These are phyloP conservation scores for Heteractis magnifica DNA, from an alignment of 92 coral and sea anemone genomes.

Conservation along the genomic window DNA sequence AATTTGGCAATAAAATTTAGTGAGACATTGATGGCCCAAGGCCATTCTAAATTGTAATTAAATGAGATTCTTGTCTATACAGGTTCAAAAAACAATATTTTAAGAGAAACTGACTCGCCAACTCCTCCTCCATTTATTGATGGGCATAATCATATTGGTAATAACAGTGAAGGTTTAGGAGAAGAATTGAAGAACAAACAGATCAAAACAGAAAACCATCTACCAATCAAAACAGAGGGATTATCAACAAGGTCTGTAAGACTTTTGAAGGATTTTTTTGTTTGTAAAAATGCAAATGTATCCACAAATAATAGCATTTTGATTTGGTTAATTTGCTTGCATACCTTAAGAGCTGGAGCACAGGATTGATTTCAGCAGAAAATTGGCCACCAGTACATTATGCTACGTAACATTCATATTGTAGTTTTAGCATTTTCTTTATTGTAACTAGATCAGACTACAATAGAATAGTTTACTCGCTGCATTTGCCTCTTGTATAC, in stretches of 20 bases:
- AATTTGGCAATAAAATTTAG: neutral
- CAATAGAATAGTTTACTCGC: too few relatives aligned
- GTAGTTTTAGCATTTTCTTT: too few relatives aligned
- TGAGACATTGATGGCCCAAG: neutral
- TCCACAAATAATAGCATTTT: too few relatives aligned
- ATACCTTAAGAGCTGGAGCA: too few relatives aligned
- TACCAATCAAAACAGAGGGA: conserved; percentile 61
- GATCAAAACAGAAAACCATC: conserved; percentile 47
- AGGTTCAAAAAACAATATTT: conserved; percentile 18
- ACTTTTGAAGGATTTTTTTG: neutral
- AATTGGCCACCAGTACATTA: too few relatives aligned
- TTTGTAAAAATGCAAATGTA: neutral
- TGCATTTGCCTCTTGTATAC: too few relatives aligned
- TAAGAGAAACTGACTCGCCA: conserved; percentile 81
- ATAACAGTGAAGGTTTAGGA: conserved; percentile 44
- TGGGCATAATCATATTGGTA: conserved; percentile 59
- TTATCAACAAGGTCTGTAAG: conserved; percentile 54
- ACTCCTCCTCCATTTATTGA: conserved; percentile 55
- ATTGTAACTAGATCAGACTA: too few relatives aligned
- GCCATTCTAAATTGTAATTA: neutral
- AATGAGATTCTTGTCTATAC: neutral
- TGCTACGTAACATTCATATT: too few relatives aligned
- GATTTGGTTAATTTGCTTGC: too few relatives aligned
- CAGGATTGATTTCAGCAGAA: too few relatives aligned
- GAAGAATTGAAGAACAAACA: conserved; percentile 57